A percentile compares a stretch with the other conserved stretches of the same genome.
Conservation (phyloP, 2,113 vertebrate genomes). For the Casuarius casuarius region DNA sequence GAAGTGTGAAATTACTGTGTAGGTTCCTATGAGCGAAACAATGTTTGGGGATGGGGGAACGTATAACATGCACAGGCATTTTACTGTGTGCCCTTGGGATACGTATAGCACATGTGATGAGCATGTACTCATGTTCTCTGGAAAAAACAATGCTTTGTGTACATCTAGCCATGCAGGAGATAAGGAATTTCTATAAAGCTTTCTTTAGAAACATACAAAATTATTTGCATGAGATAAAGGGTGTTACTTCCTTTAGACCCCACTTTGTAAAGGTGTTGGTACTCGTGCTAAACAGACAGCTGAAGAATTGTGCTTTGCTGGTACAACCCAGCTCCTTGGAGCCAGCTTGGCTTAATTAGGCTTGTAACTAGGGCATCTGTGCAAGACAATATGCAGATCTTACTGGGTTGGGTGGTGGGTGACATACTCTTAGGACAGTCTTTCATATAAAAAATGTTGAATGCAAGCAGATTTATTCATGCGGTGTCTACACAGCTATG, state of each 20-base stretch:
- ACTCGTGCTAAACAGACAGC: background rate
- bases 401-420: background rate
- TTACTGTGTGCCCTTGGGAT: background rate
- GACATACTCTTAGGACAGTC: background rate
- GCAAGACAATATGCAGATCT: background rate
- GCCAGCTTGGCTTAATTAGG: background rate
- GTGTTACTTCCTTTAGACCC: background rate
- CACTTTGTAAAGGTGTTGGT: background rate
- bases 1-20: background rate
- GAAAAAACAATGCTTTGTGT: background rate
- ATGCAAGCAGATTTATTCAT: background rate
- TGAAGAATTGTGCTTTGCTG: background rate
- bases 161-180: background rate
- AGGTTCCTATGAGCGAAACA: background rate
- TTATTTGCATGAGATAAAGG: background rate
- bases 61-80: background rate
- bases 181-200: background rate
- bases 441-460: background rate
- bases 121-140: background rate
- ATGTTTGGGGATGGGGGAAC: background rate
- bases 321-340: background rate
- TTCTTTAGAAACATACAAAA: background rate
- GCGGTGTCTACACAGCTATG: rapidly evolving
- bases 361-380: background rate
- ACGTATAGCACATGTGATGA: background rate